phyloP scores from a whole-genome alignment of 1,140 invertebrate genomes.

The Argopecten irradians region DNA sequence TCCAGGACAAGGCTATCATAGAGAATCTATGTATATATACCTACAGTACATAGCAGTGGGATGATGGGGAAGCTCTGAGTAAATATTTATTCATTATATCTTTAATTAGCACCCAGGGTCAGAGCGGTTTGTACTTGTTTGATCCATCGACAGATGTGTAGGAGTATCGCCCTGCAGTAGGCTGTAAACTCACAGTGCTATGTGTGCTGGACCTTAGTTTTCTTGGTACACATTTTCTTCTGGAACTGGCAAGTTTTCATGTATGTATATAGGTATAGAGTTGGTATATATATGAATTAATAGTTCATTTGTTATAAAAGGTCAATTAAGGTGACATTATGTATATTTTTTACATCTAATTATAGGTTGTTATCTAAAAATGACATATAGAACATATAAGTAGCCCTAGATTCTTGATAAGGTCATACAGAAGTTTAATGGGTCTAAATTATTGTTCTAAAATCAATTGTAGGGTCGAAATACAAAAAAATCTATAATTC shows the following conservation, averaged over 20 bases:
- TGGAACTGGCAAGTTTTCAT: neutral
- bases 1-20: neutral
- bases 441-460: too few species aligned
- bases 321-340: neutral
- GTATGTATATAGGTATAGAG: neutral
- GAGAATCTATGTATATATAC: neutral
- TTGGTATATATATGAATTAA: too few species aligned
- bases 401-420: too few species aligned
- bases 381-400: too few species aligned
- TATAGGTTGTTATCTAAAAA: too few species aligned
- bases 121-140: neutral
- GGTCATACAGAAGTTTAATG: too few species aligned
- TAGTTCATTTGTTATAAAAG: too few species aligned
- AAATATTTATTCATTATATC: slow-evolving; percentile 23
- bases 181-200: too few species aligned
- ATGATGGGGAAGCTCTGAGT: neutral
- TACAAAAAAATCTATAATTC: too few species aligned
- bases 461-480: too few species aligned
- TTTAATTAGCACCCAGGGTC: slow-evolving; percentile 3
- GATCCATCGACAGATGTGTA: neutral
- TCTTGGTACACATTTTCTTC: neutral
- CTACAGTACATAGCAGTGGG: neutral
- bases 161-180: neutral
- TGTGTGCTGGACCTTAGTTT: neutral
- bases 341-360: too few species aligned